A percentile compares a stretch with the other conserved stretches of the same genome.
Evolutionary conservation across 2,113 vertebrate species (phyloP).

Genomic region (cat (Felis catus)): DNA sequence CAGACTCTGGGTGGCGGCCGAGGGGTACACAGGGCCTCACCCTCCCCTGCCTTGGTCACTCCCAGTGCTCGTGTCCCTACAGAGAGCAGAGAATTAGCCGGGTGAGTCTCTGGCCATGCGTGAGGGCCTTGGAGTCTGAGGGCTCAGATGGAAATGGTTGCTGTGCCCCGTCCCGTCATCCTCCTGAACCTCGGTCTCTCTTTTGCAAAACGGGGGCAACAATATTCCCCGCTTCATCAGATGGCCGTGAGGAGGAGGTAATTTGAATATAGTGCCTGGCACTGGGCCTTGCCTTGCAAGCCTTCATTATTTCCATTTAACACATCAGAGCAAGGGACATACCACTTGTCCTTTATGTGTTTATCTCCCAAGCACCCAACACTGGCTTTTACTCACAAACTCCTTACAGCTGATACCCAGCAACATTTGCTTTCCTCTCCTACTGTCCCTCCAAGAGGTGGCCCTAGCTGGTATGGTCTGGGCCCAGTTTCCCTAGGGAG

Average conservation of each 20-base stretch:
- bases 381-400: background rate
- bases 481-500: background rate
- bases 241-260: background rate
- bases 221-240: fast-evolving
- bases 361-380: background rate
- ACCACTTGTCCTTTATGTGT: background rate
- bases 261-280: background rate
- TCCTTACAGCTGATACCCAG: background rate
- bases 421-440: background rate
- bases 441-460: background rate
- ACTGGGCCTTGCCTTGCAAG: background rate
- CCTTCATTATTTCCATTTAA: background rate
- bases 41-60: background rate
- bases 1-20: background rate
- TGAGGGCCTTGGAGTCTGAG: background rate
- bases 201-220: background rate
- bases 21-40: background rate
- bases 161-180: too few species aligned
- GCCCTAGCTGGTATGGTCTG: background rate
- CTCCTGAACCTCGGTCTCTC: background rate
- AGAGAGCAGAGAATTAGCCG: background rate
- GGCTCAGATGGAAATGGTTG: background rate
- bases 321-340: background rate
- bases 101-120: fast-evolving
- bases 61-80: background rate